Base-by-base conservation (phyloP, 1,140 invertebrate species). In the Conopomorpha cramerella region DNA sequence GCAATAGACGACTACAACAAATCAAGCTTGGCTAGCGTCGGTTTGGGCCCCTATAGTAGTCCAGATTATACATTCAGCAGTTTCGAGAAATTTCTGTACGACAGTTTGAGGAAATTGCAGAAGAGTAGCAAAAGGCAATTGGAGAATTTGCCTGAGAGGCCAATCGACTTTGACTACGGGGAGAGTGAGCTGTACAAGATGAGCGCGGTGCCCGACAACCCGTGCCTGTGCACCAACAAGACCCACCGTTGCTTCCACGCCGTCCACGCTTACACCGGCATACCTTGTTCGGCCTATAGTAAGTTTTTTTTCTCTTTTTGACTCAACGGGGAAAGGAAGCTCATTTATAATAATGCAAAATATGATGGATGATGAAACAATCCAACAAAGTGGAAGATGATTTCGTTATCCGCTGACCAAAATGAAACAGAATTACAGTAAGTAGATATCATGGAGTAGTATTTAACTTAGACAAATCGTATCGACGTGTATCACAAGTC, bases 11-110 rank as follows among this genome's bases (percentile, higher is more conserved):
- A 88, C 38, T 94, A 92, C 53, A 86, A 89, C 46, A 87, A 86
- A 58, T 87, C 89, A 33, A 90, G 88, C 49, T 68, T 88, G 8
- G 76, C 83, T 3, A 78, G 66, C 30, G 80, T 91, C 3, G 87
- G 88, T 10, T 78, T 88, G 15, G 83, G 84, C 10, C 82, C 84
- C 18, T 92, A 91, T 63, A 82, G 84, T 45, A 85, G 85, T 47
- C 81, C 84, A 31, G 84, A 86, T 36, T 90, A 81, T 51, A 89
- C 88, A 1, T 95, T 90, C 58, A 89, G 91, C 52, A 86, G 86
- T 51, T 96, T 96, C 55, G 95, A 97, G 77, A 85, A 89, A 49
- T 97, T 95, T 70, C 77, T 97, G 0, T 96, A 96, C 59, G 92
- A 93, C 45, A 91, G 91, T 53, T 72, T 94, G 4, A 82, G 90